Evolutionary conservation across 2,113 vertebrate species (phyloP).

Genomic region (Triplophysa dalaica): DNA sequence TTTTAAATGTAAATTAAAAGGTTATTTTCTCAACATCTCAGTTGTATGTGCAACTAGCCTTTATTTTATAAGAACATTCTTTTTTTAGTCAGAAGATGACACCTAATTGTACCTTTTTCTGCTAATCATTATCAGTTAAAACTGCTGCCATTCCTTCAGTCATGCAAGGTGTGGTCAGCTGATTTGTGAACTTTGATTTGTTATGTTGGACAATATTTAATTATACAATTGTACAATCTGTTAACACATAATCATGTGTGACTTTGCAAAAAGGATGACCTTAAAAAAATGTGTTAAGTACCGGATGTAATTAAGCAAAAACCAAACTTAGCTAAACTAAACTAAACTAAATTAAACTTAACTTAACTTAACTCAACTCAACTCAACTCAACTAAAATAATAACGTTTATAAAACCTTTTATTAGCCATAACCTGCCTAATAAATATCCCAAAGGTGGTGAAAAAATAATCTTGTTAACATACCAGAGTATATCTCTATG

Average conservation of each 20-base stretch:
- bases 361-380: no score
- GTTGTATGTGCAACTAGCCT: no score
- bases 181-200: slow-evolving; percentile 21
- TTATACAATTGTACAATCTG: slow-evolving; percentile 25
- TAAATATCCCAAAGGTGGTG: no score
- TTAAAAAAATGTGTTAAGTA: background rate
- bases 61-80: background rate
- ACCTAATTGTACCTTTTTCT: background rate
- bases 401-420: no score
- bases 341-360: no score
- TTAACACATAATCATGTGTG: background rate
- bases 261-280: slow-evolving; percentile 6
- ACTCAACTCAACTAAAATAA: no score
- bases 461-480: no score
- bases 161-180: background rate
- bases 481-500: no score
- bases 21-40: no score
- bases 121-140: background rate
- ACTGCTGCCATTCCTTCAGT: background rate
- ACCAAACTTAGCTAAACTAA: no score
- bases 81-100: background rate
- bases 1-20: background rate
- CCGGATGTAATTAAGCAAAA: background rate
- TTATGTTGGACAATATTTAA: slow-evolving; percentile 16
- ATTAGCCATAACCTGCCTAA: no score